Conservation (phyloP, 2,797 vertebrate species). For the Diplodus sargus region DNA sequence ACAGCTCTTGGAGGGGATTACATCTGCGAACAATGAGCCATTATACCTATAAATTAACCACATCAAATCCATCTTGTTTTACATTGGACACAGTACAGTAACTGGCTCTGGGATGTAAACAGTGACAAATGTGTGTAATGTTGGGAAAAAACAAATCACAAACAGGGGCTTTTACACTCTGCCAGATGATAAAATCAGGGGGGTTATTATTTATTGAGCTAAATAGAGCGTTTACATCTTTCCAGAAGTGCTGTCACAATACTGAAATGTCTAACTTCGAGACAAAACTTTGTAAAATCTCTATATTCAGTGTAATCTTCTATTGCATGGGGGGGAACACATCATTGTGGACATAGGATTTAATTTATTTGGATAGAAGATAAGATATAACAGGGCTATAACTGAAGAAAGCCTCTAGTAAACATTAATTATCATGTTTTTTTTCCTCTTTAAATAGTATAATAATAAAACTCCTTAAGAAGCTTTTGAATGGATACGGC, state of each 20-base stretch:
- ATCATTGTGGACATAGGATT: too few relatives aligned
- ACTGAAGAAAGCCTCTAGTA: too few relatives aligned
- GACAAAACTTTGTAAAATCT: too few relatives aligned
- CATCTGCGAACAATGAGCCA: slow-evolving; percentile 29
- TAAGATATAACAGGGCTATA: too few relatives aligned
- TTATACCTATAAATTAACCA: background rate
- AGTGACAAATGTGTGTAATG: background rate
- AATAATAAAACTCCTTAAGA: too few relatives aligned
- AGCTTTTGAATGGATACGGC: background rate
- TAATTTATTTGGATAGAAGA: too few relatives aligned
- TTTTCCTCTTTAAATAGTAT: too few relatives aligned
- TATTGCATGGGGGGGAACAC: too few relatives aligned
- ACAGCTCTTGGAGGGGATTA: slow-evolving; percentile 23
- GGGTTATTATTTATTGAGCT: background rate
- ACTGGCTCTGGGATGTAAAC: background rate
- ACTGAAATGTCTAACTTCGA: too few relatives aligned
- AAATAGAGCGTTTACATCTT: background rate
- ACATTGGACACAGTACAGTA: background rate
- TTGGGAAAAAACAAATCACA: background rate
- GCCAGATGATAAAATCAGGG: background rate
- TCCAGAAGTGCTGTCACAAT: too few relatives aligned
- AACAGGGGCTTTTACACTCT: background rate
- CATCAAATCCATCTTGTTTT: background rate
- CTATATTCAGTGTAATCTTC: too few relatives aligned
- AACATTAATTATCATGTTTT: too few relatives aligned